Conservation (phyloP, 1,140 invertebrate species). For the Tetragonula clypearis region DNA sequence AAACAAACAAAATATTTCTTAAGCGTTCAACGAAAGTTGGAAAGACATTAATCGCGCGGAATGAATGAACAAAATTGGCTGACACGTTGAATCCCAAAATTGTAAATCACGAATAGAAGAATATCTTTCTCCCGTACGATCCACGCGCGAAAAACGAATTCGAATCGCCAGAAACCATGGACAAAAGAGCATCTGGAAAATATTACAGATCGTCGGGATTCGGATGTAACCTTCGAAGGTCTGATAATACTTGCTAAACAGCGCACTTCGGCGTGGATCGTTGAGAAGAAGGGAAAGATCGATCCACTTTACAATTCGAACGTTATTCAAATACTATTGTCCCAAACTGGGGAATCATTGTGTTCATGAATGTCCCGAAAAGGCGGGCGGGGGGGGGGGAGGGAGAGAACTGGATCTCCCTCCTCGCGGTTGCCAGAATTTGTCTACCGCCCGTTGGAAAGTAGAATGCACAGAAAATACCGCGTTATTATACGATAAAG, state of each 20-base stretch:
- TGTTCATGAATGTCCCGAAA: neutral
- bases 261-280: neutral
- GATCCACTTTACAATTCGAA: neutral
- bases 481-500: slow-evolving; percentile 34
- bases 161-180: no score
- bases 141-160: neutral
- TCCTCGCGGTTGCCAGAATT: slow-evolving; percentile 1
- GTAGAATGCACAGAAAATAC: slow-evolving; percentile 25
- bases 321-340: slow-evolving; percentile 16
- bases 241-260: slow-evolving; percentile 20
- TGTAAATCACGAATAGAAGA: no score
- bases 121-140: no score
- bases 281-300: neutral
- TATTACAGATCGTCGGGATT: neutral
- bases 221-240: neutral
- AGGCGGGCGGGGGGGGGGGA: no score
- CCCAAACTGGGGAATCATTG: slow-evolving; percentile 7
- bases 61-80: no score
- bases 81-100: no score
- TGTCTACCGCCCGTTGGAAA: slow-evolving; percentile 24
- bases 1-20: no score
- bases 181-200: neutral
- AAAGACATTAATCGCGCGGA: no score
- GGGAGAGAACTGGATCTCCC: neutral
- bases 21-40: no score